A percentile compares a stretch with the other conserved stretches of the same genome.
phyloP scores from a whole-genome alignment of 2,113 vertebrate genomes.

The Oceanodroma tethys region DNA sequence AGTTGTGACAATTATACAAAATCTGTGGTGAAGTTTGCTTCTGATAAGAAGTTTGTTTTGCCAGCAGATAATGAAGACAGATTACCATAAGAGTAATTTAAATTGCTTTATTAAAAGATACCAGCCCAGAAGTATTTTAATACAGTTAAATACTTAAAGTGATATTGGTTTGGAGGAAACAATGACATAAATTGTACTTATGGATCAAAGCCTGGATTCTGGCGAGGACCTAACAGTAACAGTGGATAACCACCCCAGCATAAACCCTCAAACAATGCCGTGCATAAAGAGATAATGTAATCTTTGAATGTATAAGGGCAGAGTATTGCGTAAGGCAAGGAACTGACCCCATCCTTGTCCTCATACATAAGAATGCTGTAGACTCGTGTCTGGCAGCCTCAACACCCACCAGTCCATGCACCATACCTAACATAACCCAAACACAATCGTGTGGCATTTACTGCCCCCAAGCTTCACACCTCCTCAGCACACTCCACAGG shows the following conservation, averaged over 20 bases:
- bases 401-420: not conserved
- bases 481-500: not conserved
- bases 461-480: too few relatives aligned
- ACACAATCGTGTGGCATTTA: fast-evolving
- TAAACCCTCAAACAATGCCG: not conserved
- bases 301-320: not conserved
- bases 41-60: not conserved
- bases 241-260: not conserved
- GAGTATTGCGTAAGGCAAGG: not conserved
- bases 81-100: not conserved
- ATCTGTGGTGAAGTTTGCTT: not conserved
- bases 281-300: not conserved
- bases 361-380: not conserved
- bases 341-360: not conserved
- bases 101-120: not conserved
- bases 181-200: not conserved
- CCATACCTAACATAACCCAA: not conserved
- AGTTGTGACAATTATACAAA: not conserved
- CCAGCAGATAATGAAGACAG: not conserved
- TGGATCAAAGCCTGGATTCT: not conserved
- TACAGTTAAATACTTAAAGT: not conserved
- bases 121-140: not conserved
- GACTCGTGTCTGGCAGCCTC: not conserved
- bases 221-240: not conserved
- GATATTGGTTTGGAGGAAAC: not conserved